Percentiles rank a stretch among this genome's conserved stretches.
These are phyloP conservation scores for Tachystola acroxantha DNA, from an alignment of 2,888 invertebrate species.

Conservation along the genomic window DNA sequence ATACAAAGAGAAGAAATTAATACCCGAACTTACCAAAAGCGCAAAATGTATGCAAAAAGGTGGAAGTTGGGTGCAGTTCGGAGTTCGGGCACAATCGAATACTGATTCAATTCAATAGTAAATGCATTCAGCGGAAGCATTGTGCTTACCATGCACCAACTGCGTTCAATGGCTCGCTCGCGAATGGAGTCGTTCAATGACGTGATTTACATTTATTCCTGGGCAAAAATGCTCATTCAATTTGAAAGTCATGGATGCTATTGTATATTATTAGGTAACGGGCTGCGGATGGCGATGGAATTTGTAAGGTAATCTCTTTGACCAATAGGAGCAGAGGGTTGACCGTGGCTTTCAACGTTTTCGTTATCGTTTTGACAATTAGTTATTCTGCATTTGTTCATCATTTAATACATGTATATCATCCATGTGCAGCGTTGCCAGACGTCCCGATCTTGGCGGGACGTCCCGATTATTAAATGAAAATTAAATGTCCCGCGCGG, in stretches of 20 bases:
- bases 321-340: background rate
- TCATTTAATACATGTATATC: too few relatives aligned
- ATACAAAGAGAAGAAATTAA: background rate
- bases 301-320: background rate
- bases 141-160: conserved; percentile 58
- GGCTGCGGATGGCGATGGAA: too few relatives aligned
- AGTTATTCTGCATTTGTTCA: too few relatives aligned
- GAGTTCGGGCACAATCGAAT: conserved; percentile 36
- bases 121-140: conserved; percentile 54
- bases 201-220: conserved; percentile 65
- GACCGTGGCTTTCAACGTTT: too few relatives aligned
- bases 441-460: too few relatives aligned
- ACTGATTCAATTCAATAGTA: conserved; percentile 62
- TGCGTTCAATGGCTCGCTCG: conserved; percentile 49
- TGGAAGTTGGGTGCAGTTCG: conserved; percentile 27
- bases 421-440: too few relatives aligned
- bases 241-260: conserved; percentile 33
- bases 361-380: too few relatives aligned
- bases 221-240: conserved; percentile 39
- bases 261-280: background rate
- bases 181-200: conserved; percentile 48
- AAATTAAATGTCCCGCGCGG: too few relatives aligned
- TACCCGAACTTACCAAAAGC: conserved; percentile 19
- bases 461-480: too few relatives aligned
- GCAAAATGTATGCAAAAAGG: conserved; percentile 42